Percentiles rank a stretch among this genome's conserved stretches.
phyloP scores from a whole-genome alignment of 2,888 invertebrate genomes.

The Drosophila atripex region DNA sequence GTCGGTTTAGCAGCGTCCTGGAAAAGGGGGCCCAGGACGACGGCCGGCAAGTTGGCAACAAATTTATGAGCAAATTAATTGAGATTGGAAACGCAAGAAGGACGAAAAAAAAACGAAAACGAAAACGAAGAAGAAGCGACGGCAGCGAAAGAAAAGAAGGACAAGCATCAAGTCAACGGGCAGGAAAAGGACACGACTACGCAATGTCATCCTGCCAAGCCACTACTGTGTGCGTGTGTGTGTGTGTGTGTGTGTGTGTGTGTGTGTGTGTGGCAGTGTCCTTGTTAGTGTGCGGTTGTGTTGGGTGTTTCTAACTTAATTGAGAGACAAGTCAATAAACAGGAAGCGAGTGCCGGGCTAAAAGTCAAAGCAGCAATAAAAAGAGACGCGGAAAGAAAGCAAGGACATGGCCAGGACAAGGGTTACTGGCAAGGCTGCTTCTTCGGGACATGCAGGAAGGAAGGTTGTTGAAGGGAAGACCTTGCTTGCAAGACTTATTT shows the following conservation, averaged over 20 bases:
- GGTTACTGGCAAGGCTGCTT: not conserved
- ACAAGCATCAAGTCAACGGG: slow-evolving; percentile 21
- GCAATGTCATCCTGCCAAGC: slow-evolving; percentile 60
- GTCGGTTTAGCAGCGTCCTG: too few species aligned
- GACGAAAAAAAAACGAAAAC: slow-evolving; percentile 36
- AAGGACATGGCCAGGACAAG: slow-evolving; percentile 6
- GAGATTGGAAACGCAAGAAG: slow-evolving; percentile 77
- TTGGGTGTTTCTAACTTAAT: slow-evolving; percentile 76
- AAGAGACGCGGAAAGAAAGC: slow-evolving; percentile 1
- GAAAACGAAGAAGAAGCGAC: too few species aligned
- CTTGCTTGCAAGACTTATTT: too few species aligned
- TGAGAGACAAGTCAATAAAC: slow-evolving; percentile 81
- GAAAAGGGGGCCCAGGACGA: slow-evolving; percentile 8
- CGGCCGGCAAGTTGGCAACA: slow-evolving; percentile 67
- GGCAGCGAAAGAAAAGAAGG: slow-evolving; percentile 4
- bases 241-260: slow-evolving; percentile 5
- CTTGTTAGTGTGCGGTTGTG: slow-evolving; percentile 67
- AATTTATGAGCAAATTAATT: slow-evolving; percentile 81
- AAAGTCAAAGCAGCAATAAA: slow-evolving; percentile 61
- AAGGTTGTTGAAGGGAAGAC: too few species aligned
- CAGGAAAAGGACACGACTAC: slow-evolving; percentile 48
- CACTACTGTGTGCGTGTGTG: not conserved
- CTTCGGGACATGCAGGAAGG: too few species aligned
- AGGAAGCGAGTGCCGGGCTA: slow-evolving; percentile 68
- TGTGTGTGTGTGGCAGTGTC: too few species aligned